Evolutionary conservation across 2,888 invertebrate genomes (phyloP).

Genomic region (Lepidochrysops patricia): DNA sequence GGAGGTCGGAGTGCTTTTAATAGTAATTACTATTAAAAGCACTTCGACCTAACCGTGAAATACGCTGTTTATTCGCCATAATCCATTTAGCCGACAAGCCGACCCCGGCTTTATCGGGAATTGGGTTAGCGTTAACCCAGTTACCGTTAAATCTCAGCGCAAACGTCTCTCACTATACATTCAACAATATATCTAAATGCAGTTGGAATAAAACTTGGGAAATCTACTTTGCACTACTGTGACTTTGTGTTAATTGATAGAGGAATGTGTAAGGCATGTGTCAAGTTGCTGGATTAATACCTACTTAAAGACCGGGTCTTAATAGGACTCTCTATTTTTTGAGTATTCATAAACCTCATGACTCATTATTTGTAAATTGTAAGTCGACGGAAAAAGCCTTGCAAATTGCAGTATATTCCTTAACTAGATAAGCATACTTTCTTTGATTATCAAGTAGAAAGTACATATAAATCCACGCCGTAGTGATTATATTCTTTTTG

Average conservation of each 20-base stretch:
- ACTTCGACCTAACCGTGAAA: neutral
- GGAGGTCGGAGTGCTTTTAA: too few relatives aligned
- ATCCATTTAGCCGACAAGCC: neutral
- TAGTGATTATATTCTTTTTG: too few relatives aligned
- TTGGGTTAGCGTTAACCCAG: constrained; percentile 1
- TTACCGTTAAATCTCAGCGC: neutral
- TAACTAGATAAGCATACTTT: neutral
- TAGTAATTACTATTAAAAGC: neutral
- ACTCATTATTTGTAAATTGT: too few relatives aligned
- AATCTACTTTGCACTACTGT: too few relatives aligned
- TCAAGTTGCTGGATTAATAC: too few relatives aligned
- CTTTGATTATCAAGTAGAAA: neutral
- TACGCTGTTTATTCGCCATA: neutral
- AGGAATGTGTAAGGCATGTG: too few relatives aligned
- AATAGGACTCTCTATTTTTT: too few relatives aligned
- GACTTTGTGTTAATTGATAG: too few relatives aligned
- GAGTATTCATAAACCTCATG: too few relatives aligned
- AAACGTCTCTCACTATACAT: neutral
- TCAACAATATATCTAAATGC: neutral
- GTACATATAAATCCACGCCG: neutral
- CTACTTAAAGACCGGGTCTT: too few relatives aligned
- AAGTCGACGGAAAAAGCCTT: too few relatives aligned
- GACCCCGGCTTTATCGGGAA: neutral
- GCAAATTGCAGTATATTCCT: too few relatives aligned
- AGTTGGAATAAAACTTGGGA: neutral